Conservation (phyloP, 2,797 vertebrate genomes). For the Melanotaenia boesemani region DNA sequence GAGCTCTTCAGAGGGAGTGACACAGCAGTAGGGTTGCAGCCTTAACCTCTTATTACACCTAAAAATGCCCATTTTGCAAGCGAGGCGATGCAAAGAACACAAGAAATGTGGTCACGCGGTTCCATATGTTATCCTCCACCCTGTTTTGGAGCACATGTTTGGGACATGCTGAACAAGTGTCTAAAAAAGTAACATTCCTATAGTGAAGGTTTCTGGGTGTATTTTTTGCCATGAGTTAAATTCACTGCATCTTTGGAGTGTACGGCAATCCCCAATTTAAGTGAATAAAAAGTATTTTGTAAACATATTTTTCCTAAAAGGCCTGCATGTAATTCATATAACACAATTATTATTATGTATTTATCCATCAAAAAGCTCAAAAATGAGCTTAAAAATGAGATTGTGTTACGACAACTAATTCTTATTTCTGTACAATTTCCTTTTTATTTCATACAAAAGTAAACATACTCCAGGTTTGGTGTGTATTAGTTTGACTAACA, state of each 20-base stretch:
- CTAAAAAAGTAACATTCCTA: slow-evolving; percentile 3
- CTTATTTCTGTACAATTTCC: no score
- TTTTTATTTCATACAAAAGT: no score
- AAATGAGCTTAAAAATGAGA: no score
- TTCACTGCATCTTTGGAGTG: background rate
- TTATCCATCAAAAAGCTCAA: no score
- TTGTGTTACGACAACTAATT: no score
- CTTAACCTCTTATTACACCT: slow-evolving; percentile 71
- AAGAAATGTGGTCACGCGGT: slow-evolving; percentile 45
- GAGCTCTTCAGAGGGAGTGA: slow-evolving; percentile 44
- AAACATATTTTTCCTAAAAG: background rate
- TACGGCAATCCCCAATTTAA: slow-evolving; percentile 8
- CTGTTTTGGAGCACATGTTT: slow-evolving; percentile 37
- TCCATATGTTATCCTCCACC: slow-evolving; percentile 42
- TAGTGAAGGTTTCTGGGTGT: slow-evolving; percentile 3
- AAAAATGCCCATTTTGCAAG: slow-evolving; percentile 61
- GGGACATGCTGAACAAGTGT: slow-evolving; percentile 13
- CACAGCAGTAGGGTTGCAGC: slow-evolving; percentile 65
- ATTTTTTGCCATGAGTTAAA: background rate
- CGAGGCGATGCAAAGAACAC: slow-evolving; percentile 38
- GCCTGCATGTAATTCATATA: no score
- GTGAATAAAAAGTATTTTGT: background rate
- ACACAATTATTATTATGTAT: no score
- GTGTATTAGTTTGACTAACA: no score
- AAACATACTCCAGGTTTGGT: no score